Evolutionary conservation across 2,888 invertebrate genomes (phyloP), one percentile per base, ranked within the genome.

Genomic region (Scaeva pyrastri): DNA sequence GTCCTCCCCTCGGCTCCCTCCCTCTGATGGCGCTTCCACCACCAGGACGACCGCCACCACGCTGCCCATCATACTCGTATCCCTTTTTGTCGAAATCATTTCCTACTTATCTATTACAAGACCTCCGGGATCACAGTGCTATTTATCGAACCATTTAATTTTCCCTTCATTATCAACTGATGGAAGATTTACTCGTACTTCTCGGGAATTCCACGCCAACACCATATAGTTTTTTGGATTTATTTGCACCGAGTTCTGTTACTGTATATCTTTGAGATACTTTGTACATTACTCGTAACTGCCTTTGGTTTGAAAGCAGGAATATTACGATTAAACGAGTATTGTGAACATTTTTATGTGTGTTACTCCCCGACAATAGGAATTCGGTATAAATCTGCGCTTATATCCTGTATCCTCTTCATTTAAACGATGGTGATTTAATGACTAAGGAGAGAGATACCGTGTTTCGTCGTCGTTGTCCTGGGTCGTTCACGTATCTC

Each of bases 401-500:
- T 74, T 50, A n/a, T 39, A 64, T 8, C 1, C 19, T 58, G 21
- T 36, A 50, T 60, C 55, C 41, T 45, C 60, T 83, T 64, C 62
- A 31, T 56, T 70, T 56, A 58, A n/a, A 52, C 77, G 23, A 52
- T 73, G 23, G 75, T 85, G 76, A 80, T 85, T 85, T 85, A 85
- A 85, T 66, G 84, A 60, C 80, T 60, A 7, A 45, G 76, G 36
- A 52, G 52, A 68, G 72, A 55, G 52, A 68, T 66, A 55, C 66
- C 55, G 48, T 72, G 21, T 31, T 4, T 31, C 3, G 8, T 31
- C 31, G 31, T 31, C 6, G 5, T n/a, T n/a, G n/a, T n/a, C n/a
- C 31, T 31, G 5, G 31, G 31, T 62, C 21, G n/a, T 52, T 55
- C 66, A 76, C 72, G 71, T 76, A 85, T 31, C 5, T 73, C 60